Base-by-base conservation (phyloP, 1,140 invertebrate genomes). In the Cherax destructor region DNA sequence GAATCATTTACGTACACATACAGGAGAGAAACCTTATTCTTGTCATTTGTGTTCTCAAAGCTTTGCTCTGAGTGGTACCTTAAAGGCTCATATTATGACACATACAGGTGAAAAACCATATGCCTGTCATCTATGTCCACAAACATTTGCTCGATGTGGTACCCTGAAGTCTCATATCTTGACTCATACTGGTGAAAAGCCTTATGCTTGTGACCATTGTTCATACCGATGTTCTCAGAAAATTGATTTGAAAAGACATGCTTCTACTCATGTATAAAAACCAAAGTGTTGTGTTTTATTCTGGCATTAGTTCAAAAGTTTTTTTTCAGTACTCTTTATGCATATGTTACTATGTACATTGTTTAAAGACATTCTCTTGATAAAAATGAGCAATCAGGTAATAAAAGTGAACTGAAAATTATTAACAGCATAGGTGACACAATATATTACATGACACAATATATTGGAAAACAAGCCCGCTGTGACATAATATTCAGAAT, bases 51-150 rank as follows among this genome's bases (percentile, higher is more conserved):
- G 69, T 11, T 74, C 69, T 24, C 69, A 74, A n/a, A 24, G 69
- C 21, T 74, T 74, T 74, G 69, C 69, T 30, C 5, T 74, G n/a
- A 74, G 56, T 24, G 79, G 79, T 30, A 74, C 69, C n/a, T 59
- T 81, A 16, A 81, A 81, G 4, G 24, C 79, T 18, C 79, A 81
- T 81, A 81, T 81, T 24, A 81, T 81, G 79, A 81, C 79, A 30
- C 79, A 81, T 11, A 81, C 79, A 52, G 79, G 79, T 56, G 79
- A 81, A 56, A 81, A 56, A n/a, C 69, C 69, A 74, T 74, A 74
- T 74, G 69, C 69, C 24, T 74, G 69, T n/a, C 69, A 74, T n/a
- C 69, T 74, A 21, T 74, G 69, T 30, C 69, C 69, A 24, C 69
- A 74, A 30, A 74, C 69, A 21, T 74, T 74, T 74, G 69, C 69